A percentile compares a stretch with the other conserved stretches of the same genome.
Evolutionary conservation across 2,113 vertebrate species (phyloP).

Genomic region (Platycercus adscitus): DNA sequence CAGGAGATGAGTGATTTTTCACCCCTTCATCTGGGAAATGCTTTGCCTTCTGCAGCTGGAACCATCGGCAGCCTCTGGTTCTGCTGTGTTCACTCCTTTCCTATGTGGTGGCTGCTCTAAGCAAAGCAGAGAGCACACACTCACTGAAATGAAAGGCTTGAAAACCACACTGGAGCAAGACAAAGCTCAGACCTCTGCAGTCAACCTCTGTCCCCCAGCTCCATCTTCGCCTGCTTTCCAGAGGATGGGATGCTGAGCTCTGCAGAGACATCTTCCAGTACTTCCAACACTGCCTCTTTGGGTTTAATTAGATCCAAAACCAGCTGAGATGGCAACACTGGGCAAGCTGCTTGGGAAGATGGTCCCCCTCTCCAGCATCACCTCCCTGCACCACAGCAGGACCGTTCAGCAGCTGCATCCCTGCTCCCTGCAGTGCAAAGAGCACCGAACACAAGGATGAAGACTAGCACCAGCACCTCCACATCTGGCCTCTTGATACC

Average conservation of each 20-base stretch:
- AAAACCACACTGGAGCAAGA: not conserved
- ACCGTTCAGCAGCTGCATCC: accelerated
- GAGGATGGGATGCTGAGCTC: not conserved
- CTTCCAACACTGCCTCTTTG: not conserved
- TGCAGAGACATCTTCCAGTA: not conserved
- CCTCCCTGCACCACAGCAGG: not conserved
- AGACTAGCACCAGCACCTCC: not conserved
- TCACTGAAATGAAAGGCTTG: not conserved
- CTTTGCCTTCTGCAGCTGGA: not conserved
- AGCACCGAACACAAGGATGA: not conserved
- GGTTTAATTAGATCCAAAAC: not conserved
- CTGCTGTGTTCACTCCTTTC: not conserved
- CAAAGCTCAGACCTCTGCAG: accelerated
- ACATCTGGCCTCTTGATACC: not conserved
- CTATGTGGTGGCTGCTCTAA: not conserved
- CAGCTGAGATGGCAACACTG: not conserved
- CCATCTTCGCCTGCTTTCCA: not conserved
- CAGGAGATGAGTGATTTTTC: not conserved
- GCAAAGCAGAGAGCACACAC: not conserved
- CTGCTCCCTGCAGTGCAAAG: accelerated
- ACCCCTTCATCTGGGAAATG: not conserved
- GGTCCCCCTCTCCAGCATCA: not conserved
- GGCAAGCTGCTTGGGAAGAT: not conserved
- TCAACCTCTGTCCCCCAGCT: not conserved
- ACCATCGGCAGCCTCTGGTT: not conserved